A percentile compares a stretch with the other conserved stretches of the same genome.
phyloP scores from a whole-genome alignment of 2,113 vertebrate species.

The Indri indri region DNA sequence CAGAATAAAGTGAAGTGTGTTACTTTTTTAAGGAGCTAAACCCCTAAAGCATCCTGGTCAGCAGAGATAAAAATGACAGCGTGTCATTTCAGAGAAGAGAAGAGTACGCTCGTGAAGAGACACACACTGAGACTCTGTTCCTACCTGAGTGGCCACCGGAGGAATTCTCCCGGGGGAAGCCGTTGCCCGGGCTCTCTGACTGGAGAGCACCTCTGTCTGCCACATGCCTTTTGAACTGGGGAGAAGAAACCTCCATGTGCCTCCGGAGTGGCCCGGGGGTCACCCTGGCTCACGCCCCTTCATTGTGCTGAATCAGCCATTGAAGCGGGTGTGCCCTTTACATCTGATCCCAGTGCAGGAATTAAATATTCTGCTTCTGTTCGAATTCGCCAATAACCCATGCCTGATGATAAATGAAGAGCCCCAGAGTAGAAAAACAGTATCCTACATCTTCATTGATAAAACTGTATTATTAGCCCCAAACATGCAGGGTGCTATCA shows the following conservation, averaged over 20 bases:
- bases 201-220: background rate
- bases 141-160: background rate
- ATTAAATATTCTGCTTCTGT: background rate
- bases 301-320: too few species aligned
- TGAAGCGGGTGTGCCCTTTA: background rate
- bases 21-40: background rate
- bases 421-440: background rate
- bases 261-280: background rate
- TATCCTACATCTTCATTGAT: background rate
- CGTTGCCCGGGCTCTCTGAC: background rate
- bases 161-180: background rate
- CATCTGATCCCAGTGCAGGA: background rate
- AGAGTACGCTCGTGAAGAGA: background rate
- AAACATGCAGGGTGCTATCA: background rate
- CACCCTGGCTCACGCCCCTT: background rate
- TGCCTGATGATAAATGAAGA: background rate
- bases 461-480: background rate
- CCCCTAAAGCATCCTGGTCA: background rate
- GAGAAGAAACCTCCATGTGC: background rate
- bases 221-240: accelerated
- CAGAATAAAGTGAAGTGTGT: background rate
- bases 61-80: background rate
- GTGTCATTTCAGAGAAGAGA: background rate
- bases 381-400: background rate
- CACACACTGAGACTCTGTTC: accelerated